Conservation (phyloP, 1,140 invertebrate genomes). For the Myzus persicae region DNA sequence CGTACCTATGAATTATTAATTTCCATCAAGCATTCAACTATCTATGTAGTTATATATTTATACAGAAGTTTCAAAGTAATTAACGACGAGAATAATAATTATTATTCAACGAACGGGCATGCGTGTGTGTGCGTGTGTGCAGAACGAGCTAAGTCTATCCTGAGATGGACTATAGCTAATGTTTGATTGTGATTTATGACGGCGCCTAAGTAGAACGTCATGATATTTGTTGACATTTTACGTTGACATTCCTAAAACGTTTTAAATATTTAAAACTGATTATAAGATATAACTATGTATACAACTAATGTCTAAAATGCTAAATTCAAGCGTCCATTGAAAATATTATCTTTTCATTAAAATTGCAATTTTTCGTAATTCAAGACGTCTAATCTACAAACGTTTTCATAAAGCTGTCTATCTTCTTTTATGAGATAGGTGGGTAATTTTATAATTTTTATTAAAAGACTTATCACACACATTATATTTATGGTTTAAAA, state of each 20-base stretch:
- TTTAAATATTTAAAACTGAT: background rate
- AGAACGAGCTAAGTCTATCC: no score
- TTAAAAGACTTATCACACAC: no score
- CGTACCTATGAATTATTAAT: background rate
- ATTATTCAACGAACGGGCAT: background rate
- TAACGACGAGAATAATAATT: background rate
- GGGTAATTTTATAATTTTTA: background rate
- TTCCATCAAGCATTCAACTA: background rate
- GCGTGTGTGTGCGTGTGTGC: no score
- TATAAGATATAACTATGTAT: background rate
- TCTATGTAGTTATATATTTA: background rate
- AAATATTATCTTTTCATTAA: background rate
- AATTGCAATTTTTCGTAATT: background rate
- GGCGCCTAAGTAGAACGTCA: background rate
- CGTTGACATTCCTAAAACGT: background rate
- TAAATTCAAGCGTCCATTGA: background rate
- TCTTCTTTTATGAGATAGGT: no score
- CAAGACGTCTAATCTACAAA: background rate
- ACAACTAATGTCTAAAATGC: background rate
- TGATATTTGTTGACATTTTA: no score
- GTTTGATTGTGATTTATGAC: background rate
- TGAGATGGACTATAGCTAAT: background rate
- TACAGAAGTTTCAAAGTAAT: background rate
- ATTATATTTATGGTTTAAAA: no score
- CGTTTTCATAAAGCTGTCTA: no score